Conservation (phyloP, 1,140 invertebrate species). For the Caenorhabditis elegans region DNA sequence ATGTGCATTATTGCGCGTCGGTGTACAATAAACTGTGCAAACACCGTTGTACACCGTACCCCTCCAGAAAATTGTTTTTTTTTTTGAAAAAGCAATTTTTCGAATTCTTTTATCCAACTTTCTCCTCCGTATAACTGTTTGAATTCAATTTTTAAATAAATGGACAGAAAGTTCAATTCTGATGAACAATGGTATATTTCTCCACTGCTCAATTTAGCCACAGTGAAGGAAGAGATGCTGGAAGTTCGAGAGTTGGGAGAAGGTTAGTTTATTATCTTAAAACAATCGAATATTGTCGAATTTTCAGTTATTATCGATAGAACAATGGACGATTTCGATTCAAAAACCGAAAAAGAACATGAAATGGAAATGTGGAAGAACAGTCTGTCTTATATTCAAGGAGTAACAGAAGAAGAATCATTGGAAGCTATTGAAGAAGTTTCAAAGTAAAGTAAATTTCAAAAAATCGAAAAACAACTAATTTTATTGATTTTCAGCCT, state of each 20-base stretch:
- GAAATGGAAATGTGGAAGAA: background rate
- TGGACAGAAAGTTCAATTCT: conserved; percentile 54
- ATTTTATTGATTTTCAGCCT: conserved; percentile 41
- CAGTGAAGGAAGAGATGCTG: conserved; percentile 42
- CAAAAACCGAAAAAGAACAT: background rate
- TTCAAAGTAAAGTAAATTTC: conserved; percentile 11
- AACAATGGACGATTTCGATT: background rate
- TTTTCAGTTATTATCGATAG: background rate
- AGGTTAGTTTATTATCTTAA: background rate
- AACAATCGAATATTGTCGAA: no score
- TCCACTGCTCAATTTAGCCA: conserved; percentile 46
- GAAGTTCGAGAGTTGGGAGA: background rate
- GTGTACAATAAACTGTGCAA: background rate
- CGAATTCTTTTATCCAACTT: no score
- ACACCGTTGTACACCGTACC: background rate
- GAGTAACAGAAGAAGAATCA: background rate
- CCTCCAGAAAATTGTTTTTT: no score
- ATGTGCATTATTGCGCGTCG: background rate
- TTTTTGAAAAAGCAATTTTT: background rate
- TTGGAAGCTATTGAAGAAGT: background rate
- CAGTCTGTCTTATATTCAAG: background rate
- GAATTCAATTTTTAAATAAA: background rate
- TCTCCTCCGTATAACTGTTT: no score
- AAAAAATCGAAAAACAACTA: conserved; percentile 40
- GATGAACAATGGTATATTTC: conserved; percentile 53